These are phyloP conservation scores for Chalcis sispes DNA, from an alignment of 2,888 invertebrate species.

Conservation along the genomic window DNA sequence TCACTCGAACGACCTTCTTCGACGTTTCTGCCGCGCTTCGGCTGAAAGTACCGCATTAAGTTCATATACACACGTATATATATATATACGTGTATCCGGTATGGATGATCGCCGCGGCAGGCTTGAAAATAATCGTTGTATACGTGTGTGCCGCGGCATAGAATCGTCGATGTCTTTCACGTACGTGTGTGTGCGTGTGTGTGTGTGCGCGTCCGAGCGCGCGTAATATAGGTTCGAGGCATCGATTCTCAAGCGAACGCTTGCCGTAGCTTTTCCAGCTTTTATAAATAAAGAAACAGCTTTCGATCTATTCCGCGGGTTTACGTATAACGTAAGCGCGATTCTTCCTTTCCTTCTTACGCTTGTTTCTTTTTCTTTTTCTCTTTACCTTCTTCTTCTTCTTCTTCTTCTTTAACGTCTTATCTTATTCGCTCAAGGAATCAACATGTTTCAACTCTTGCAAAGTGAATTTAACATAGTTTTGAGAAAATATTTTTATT, in stretches of 20 bases:
- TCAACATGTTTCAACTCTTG: too few species aligned
- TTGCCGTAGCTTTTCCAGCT: constrained; percentile 1
- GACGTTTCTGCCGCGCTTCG: neutral
- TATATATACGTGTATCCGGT: too few species aligned
- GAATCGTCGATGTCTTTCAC: constrained; percentile 1
- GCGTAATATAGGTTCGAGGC: constrained; percentile 47
- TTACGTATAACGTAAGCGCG: neutral
- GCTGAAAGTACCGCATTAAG: constrained; percentile 40
- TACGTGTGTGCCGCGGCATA: constrained; percentile 20
- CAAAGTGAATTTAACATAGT: too few species aligned
- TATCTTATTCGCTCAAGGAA: neutral
- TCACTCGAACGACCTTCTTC: constrained; percentile 15
- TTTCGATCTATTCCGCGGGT: constrained; percentile 37
- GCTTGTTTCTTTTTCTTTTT: neutral
- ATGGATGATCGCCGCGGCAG: constrained; percentile 4
- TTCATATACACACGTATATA: too few species aligned
- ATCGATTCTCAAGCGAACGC: constrained; percentile 42
- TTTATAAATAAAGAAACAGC: constrained; percentile 51
- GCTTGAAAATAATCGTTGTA: constrained; percentile 43
- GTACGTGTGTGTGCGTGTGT: neutral
- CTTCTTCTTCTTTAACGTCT: neutral
- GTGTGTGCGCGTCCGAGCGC: too few species aligned
- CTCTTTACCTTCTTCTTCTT: neutral
- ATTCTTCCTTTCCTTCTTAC: too few species aligned
- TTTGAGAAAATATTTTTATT: too few species aligned